Conservation (phyloP, 2,888 invertebrate genomes). For the Melikaiella ostensackeni region DNA sequence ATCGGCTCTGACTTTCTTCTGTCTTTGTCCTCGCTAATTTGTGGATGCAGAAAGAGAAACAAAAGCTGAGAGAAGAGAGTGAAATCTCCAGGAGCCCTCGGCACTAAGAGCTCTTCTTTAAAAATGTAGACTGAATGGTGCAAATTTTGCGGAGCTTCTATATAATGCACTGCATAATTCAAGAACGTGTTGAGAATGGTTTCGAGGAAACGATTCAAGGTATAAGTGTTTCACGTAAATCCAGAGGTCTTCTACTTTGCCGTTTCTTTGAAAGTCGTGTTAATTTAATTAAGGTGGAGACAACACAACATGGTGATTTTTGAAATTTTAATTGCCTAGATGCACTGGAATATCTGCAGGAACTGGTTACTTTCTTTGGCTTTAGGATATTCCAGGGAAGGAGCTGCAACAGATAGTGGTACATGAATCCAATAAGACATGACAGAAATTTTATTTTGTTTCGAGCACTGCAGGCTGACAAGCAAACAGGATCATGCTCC, state of each 20-base stretch:
- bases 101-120: slow-evolving; percentile 13
- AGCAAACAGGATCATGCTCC: neutral
- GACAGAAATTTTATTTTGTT: neutral
- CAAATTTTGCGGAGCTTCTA: slow-evolving; percentile 11
- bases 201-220: slow-evolving; percentile 19
- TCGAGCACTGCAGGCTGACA: neutral
- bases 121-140: slow-evolving; percentile 11
- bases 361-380: neutral
- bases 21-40: slow-evolving; percentile 27
- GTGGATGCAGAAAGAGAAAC: neutral
- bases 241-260: neutral
- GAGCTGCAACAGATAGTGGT: neutral
- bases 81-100: neutral
- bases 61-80: slow-evolving; percentile 11
- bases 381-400: neutral
- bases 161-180: slow-evolving; percentile 25
- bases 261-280: neutral
- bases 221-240: slow-evolving; percentile 9
- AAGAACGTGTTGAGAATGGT: slow-evolving; percentile 24
- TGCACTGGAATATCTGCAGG: neutral
- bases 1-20: slow-evolving; percentile 6
- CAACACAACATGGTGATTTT: neutral
- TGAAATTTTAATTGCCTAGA: neutral
- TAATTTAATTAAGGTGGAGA: slow-evolving; percentile 11
- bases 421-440: neutral